Evolutionary conservation across 2,797 vertebrate genomes (phyloP), one percentile per base, ranked within the genome.

Genomic region (Amazona finschi): DNA sequence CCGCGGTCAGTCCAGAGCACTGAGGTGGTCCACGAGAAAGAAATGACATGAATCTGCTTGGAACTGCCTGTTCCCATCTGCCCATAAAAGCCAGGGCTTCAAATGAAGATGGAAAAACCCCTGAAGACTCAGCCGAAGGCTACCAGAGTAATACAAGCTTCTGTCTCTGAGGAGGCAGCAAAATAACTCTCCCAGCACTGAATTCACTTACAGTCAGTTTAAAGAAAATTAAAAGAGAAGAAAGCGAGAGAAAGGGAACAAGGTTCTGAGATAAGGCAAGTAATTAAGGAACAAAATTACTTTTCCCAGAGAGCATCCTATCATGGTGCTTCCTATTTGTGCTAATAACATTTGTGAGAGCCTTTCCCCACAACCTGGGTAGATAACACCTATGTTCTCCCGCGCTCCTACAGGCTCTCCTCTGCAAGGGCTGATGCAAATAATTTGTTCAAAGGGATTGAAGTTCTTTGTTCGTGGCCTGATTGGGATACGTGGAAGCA

Each of bases 241-340:
- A 90, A 92, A 87, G 67, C 0, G 0, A 82, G 93, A 90, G 75
- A 91, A 89, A 89, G 50, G 81, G 95, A 96, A 87, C 28, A 22
- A 85, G 53, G 79, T 67, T 85, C 28, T 16, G 52, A 92, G 97
- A 97, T 97, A 96, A 97, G 93, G 93, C 82, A 92, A 94, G 94
- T 92, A 96, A 96, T 97, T 97, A 97, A 96, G 92, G 95, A 96
- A 94, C 88, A 93, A 92, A 97, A 95, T 94, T 85, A 80, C 79
- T 96, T 93, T 94, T 96, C 86, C 89, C 88, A 92, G 69, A 90
- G 89, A 87, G 95, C 73, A 90, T 93, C 87, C 95, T 97, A 96
- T 97, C 96, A 94, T 88, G 89, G 89, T 1, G 47, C 53, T 91
- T 91, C 90, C 87, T 94, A 90, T 94, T 95, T 92, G 67, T 55